phyloP scores from a whole-genome alignment of 2,888 invertebrate genomes.

The Atrina japonica region DNA sequence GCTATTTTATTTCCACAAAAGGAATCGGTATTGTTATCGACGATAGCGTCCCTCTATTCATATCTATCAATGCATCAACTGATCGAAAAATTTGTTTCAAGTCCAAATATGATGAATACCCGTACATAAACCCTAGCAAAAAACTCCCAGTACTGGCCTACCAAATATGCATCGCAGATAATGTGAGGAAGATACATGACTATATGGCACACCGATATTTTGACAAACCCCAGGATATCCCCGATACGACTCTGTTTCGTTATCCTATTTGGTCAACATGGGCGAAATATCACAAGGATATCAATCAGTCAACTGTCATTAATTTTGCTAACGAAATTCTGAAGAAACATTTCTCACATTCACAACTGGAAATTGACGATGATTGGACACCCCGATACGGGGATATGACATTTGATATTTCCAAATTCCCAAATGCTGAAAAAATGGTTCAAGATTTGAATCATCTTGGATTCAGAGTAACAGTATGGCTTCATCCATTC shows the following conservation, averaged over 20 bases:
- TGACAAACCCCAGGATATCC: constrained; percentile 83
- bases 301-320: constrained; percentile 83
- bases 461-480: constrained; percentile 86
- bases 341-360: constrained; percentile 59
- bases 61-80: constrained; percentile 87
- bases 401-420: constrained; percentile 86
- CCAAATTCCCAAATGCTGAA: constrained; percentile 87
- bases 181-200: constrained; percentile 59
- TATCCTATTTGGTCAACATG: constrained; percentile 95
- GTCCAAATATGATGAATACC: constrained; percentile 60
- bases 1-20: constrained; percentile 85
- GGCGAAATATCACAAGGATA: constrained; percentile 88
- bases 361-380: constrained; percentile 87
- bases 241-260: constrained; percentile 87
- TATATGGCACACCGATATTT: constrained; percentile 83
- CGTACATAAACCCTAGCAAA: constrained; percentile 58
- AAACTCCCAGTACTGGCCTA: constrained; percentile 59
- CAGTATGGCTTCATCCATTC: constrained; percentile 85
- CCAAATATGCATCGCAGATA: constrained; percentile 59
- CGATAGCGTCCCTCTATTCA: constrained; percentile 87
- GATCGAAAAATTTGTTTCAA: constrained; percentile 61
- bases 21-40: constrained; percentile 87
- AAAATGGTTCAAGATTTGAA: constrained; percentile 81
- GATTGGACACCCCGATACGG: constrained; percentile 95
- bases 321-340: constrained; percentile 65